Evolutionary conservation across 2,113 vertebrate species (phyloP), one percentile per base, ranked within the genome.

Genomic region (Brachionichthys hirsutus): DNA sequence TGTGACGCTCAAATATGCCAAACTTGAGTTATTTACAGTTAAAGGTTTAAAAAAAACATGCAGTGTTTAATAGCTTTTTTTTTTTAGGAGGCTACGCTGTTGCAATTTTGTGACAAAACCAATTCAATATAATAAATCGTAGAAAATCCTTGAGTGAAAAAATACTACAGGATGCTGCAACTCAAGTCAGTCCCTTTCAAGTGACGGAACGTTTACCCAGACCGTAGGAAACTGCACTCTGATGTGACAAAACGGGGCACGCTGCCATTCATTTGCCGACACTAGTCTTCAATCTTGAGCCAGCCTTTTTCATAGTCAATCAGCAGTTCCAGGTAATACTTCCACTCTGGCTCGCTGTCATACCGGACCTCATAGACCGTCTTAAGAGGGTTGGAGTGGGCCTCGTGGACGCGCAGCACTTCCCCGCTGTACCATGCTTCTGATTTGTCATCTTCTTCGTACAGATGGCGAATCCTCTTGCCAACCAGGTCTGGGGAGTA

Each of bases 281-380:
- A 11, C 81, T 68, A 92, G 47, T 89, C 85, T 36, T 92, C 91
- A 11, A 94, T 76, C 65, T 90, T 87, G 15, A 91, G 77, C 91
- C 91, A 93, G 34, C 93, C 93, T 67, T 91, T 93, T 57, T 88
- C 78, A 24, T 85, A 91, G 77, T 93, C 91, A 12, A 87, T 79
- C 12, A 93, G 75, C 67, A 93, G 86, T 86, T 93, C 92, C 12
- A 92, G 85, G 74, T 90, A 90, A 69, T 89, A 93, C 52, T 85
- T 90, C 91, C 91, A 93, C 35, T 92, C 92, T 0, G 93, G 93
- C 61, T 94, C 93, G 2, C 90, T 91, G 77, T 93, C 91, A 6
- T 94, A 94, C 49, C 85, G 69, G 56, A 94, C 92, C 73, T 92
- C 88, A 40, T 90, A 93, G 53, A 92, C 74, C 0, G 85, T 93